phyloP scores from a whole-genome alignment of 2,888 invertebrate species.

The Aethes cnicana region DNA sequence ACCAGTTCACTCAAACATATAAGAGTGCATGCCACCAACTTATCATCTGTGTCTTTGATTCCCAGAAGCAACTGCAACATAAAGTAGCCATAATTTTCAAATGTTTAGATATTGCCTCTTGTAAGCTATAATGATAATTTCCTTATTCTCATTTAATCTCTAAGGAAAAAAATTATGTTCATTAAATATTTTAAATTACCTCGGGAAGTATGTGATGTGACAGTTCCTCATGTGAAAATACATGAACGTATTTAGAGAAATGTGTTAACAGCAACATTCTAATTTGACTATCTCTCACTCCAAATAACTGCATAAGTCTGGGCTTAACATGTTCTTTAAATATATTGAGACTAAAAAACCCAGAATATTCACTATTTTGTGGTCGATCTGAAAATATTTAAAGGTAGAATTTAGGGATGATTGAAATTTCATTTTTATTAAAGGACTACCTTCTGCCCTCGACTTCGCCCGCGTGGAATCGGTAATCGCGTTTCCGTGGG shows the following conservation, averaged over 20 bases:
- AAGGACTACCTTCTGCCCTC: too few species aligned
- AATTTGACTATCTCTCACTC: conserved; percentile 90
- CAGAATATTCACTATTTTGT: conserved; percentile 70
- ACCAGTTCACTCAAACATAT: conserved; percentile 92
- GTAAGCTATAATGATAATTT: too few species aligned
- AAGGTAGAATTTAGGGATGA: too few species aligned
- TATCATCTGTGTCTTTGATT: conserved; percentile 93
- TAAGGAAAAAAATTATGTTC: neutral
- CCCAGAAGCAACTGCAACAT: conserved; percentile 88
- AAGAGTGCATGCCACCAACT: conserved; percentile 90
- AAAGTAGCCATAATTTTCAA: too few species aligned
- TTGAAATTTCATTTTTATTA: too few species aligned
- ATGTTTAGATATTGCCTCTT: too few species aligned
- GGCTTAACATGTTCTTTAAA: conserved; percentile 90
- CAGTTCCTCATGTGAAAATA: conserved; percentile 89
- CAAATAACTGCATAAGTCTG: conserved; percentile 89
- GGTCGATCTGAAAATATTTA: conserved; percentile 64
- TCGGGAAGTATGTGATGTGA: conserved; percentile 91
- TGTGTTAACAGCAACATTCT: conserved; percentile 89
- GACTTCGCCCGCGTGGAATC: too few species aligned
- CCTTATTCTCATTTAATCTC: neutral
- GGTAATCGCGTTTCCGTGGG: too few species aligned
- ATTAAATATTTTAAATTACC: conserved; percentile 57
- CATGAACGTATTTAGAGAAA: conserved; percentile 88
- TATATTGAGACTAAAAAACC: conserved; percentile 85